Base-by-base conservation (phyloP, 2,797 vertebrate species). In the Uromys caudimaculatus region DNA sequence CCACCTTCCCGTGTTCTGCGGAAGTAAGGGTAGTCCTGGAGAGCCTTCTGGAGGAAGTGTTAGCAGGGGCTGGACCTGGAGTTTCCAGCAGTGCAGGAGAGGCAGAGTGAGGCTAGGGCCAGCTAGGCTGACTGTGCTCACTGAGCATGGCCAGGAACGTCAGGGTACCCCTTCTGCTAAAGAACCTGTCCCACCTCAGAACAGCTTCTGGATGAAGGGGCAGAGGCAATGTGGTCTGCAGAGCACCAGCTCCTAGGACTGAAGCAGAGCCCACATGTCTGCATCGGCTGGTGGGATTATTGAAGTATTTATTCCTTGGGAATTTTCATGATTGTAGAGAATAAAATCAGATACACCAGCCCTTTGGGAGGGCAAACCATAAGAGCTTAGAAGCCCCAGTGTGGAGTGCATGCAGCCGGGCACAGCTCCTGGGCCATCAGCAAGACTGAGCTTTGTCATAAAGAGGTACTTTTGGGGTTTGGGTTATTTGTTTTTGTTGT, bases 381-480 rank as follows among this genome's bases (percentile, higher is more conserved):
- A 8, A 52, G 29, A 71, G 21, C 58, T 10, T 50, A 47, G 52
- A 82, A 3, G 14, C 32, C 11, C 1, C 1, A 2, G 54, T 52
- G 1, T 12, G 10, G 50, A 52, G 11, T 27, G 24, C 21, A 1
- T 4, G 0, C 6, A 0, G 24, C 56, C 13, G 76, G 19, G n/a
- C 11, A 41, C 29, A 6, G 11, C 73, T 77, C n/a, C 32, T 21
- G 17, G 67, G 1, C 67, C 3, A 4, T 23, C 27, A 35, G 8
- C 14, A 24, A 83, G 41, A n/a, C 81, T 41, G 41, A 86, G 52
- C 1, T 35, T 52, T 35, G 7, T 38, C 60, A 14, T 35, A n/a
- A 60, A n/a, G 41, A 77, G 7, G n/a, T 2, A 56, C 69, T 19
- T 73, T 32, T 1, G 21, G 60, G 84, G 11, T 32, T 82, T 32